phyloP scores from a whole-genome alignment of 92 coral and sea anemone genomes.

The Zoanthus sansibaricus region DNA sequence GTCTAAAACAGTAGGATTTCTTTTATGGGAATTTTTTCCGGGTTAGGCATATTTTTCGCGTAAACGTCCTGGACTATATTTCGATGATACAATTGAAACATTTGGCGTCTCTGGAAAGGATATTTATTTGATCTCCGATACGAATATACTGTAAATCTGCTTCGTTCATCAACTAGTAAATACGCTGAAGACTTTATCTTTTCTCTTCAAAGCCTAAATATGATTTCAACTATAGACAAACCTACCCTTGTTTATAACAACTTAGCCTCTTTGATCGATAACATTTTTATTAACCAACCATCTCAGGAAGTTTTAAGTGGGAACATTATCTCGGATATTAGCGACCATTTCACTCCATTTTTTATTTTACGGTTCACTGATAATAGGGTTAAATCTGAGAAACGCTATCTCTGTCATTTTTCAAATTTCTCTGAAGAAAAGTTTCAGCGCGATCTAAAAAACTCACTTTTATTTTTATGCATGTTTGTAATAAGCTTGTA shows the following conservation, averaged over 20 bases:
- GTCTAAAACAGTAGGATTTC: too few relatives aligned
- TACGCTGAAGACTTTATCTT: constrained; percentile 4
- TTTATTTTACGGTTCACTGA: background rate
- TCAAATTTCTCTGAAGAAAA: constrained; percentile 3
- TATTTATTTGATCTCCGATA: background rate
- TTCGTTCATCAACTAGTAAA: background rate
- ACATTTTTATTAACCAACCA: constrained; percentile 25
- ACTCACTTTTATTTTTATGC: too few relatives aligned
- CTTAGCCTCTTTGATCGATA: background rate
- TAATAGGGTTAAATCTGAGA: background rate
- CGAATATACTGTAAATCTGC: background rate
- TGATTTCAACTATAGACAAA: constrained; percentile 30
- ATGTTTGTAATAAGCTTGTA: too few relatives aligned
- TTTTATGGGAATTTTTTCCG: too few relatives aligned
- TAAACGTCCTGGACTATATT: constrained; percentile 10
- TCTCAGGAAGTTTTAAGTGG: background rate
- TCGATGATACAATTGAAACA: constrained; percentile 44
- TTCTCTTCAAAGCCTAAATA: constrained; percentile 18
- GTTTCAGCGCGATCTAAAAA: background rate
- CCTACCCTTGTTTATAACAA: background rate
- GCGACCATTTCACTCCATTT: too few relatives aligned
- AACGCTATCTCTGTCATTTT: background rate
- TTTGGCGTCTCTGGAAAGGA: constrained; percentile 8
- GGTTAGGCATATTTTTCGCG: too few relatives aligned
- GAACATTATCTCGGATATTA: background rate